Evolutionary conservation across 2,113 vertebrate genomes (phyloP).

Genomic region (Paedocypris sp.): DNA sequence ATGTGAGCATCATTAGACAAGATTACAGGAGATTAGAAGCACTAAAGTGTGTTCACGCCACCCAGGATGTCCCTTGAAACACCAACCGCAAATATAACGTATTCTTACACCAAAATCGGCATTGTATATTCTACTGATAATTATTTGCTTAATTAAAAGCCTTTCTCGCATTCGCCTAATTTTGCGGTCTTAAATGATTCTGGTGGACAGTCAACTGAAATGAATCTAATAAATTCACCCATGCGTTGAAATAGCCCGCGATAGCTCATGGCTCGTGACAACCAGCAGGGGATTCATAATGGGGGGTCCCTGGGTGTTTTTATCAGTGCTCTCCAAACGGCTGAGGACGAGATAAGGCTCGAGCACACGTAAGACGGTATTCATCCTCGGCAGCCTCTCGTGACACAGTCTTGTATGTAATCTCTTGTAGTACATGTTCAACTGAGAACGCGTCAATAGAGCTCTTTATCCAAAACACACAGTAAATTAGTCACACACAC

Average conservation of each 20-base stretch:
- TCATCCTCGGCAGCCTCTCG: conserved; percentile 35
- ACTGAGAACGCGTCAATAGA: conserved; percentile 50
- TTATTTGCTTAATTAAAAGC: no score
- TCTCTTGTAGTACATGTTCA: conserved; percentile 58
- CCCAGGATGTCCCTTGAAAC: conserved; percentile 13
- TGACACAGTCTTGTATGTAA: conserved; percentile 59
- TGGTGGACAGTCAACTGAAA: no score
- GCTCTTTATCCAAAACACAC: conserved; percentile 49
- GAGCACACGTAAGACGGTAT: conserved; percentile 28
- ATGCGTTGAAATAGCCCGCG: neutral
- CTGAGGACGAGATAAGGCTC: conserved; percentile 52
- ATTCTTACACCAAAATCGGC: no score
- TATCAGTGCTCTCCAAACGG: conserved; percentile 55
- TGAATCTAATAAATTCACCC: neutral
- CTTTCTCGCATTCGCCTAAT: no score
- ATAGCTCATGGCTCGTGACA: conserved; percentile 1
- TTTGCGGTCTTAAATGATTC: no score
- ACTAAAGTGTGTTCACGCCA: conserved; percentile 29
- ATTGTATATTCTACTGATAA: no score
- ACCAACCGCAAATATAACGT: no score
- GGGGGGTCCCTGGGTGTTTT: conserved; percentile 52
- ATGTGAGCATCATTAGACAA: conserved; percentile 49
- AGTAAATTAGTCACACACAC: conserved; percentile 47
- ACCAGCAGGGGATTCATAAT: conserved; percentile 42
- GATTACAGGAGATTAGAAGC: conserved; percentile 49